These are phyloP conservation scores for Martes flavigula DNA, from an alignment of 2,797 vertebrate genomes.

Conservation along the genomic window DNA sequence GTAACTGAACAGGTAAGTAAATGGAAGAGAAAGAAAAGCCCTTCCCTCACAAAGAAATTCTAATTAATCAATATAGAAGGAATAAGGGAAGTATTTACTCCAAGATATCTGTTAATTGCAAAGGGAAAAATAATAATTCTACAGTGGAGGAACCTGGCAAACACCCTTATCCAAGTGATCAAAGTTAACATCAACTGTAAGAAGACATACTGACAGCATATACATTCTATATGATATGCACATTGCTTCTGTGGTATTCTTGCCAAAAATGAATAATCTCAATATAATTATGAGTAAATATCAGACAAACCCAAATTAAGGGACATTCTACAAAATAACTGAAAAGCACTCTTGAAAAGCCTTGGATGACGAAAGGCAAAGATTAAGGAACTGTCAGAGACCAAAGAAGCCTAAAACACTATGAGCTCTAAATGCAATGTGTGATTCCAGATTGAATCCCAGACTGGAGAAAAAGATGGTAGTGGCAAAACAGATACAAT, in stretches of 20 bases:
- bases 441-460: not conserved
- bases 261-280: not conserved
- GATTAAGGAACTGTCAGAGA: not conserved
- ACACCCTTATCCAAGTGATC: not conserved
- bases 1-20: not conserved
- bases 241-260: not conserved
- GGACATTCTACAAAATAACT: not conserved
- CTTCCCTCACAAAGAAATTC: not conserved
- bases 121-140: not conserved
- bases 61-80: conserved; percentile 16
- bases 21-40: not conserved
- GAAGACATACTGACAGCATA: not conserved
- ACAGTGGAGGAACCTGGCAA: not conserved
- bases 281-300: not conserved
- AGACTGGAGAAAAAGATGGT: not conserved
- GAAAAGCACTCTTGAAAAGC: not conserved
- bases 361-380: not conserved
- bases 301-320: not conserved
- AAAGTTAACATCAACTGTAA: not conserved
- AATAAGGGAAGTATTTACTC: not conserved
- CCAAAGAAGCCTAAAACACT: not conserved
- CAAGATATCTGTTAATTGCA: not conserved
- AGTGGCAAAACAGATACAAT: conserved; percentile 4
- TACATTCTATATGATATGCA: not conserved
- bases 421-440: not conserved